Base-by-base conservation (phyloP, 2,113 vertebrate genomes). In the Atherinomorus stipes region DNA sequence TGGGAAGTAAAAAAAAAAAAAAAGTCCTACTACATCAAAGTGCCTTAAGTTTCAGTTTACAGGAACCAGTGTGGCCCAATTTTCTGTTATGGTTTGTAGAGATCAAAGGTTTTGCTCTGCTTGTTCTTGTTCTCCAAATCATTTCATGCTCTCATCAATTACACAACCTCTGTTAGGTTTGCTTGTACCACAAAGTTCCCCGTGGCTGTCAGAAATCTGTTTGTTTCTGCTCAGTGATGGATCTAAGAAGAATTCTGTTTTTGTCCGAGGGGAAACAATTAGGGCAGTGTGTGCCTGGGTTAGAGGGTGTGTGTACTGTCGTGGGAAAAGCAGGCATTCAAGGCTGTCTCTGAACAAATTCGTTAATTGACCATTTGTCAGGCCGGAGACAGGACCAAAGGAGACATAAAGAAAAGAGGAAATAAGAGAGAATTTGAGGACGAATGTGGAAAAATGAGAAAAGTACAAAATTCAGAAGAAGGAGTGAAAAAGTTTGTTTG, bases 191-290 rank as follows among this genome's bases (percentile, higher is more conserved):
- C 83, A 77, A 59, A 78, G 72, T 60, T 70, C 76, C 64, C 58
- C 63, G 70, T 78, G 68, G 82, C 54, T 76, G 76, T 83, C 78
- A 66, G 34, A 80, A 74, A 69, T 54, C 54, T 66, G 76, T 85
- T 88, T 74, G 79, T 84, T 73, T 85, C 62, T 73, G 70, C 65
- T 61, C 69, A 28, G 75, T 81, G 77, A 85, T 53, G 71, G 67
- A 81, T 84, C 71, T 45, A 68, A 80, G 66, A 73, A 75, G 31
- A 68, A 72, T 84, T 80, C 74, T 68, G 82, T 81, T 87, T 86
- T 83, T 90, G 85, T 92, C 79, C 71, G 10, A 84, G 34, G 82
- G 83, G 80, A 89, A 87, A 92, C 89, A 92, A 90, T 89, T 84
- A 85, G 53, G 38, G 71, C 74, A 68, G 59, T 88, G 79, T 80